Percentiles rank a stretch among this genome's conserved stretches.
phyloP scores from a whole-genome alignment of 2,888 invertebrate genomes.

The Hipparchia semele region DNA sequence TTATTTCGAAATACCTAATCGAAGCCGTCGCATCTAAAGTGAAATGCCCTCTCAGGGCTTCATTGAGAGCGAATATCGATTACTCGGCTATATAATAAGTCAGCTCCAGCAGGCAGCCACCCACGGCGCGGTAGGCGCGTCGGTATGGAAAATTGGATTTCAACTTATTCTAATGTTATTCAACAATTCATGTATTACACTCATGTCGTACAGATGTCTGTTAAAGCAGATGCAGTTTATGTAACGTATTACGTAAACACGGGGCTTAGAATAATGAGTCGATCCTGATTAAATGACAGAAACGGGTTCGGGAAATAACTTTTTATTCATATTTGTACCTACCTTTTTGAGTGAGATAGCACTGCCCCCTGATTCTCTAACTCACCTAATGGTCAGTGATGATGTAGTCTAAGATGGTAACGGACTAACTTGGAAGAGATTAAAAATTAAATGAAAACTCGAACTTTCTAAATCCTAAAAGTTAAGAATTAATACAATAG shows the following conservation, averaged over 20 bases:
- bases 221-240: constrained; percentile 15
- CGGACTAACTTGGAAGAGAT: too few species aligned
- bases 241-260: constrained; percentile 2
- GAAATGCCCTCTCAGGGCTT: constrained; percentile 30
- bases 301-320: background rate
- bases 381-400: too few species aligned
- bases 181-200: constrained; percentile 15
- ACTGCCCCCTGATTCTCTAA: too few species aligned
- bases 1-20: constrained; percentile 9
- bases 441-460: too few species aligned
- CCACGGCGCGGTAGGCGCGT: constrained; percentile 41
- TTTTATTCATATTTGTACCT: background rate
- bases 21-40: constrained; percentile 17
- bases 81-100: constrained; percentile 34
- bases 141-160: constrained; percentile 40
- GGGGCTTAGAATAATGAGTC: background rate
- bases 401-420: too few species aligned
- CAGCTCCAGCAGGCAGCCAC: constrained; percentile 39
- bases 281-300: background rate
- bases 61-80: constrained; percentile 38
- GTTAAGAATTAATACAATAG: too few species aligned
- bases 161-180: constrained; percentile 35
- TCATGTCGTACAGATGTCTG: constrained; percentile 11
- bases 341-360: too few species aligned
- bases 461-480: too few species aligned